phyloP scores from a whole-genome alignment of 1,140 invertebrate species.

The Mizuhopecten yessoensis region DNA sequence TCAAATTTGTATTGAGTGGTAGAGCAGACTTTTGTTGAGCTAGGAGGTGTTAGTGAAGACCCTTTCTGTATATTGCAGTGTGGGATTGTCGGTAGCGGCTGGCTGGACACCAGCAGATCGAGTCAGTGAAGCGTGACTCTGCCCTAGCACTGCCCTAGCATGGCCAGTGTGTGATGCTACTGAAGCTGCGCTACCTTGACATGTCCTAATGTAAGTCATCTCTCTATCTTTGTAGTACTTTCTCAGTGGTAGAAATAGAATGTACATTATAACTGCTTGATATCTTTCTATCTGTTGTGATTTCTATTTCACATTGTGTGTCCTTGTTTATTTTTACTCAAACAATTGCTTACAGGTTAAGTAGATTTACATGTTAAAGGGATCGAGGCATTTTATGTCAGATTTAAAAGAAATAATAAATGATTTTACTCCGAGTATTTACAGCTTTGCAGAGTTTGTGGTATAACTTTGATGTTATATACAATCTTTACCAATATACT shows the following conservation, averaged over 20 bases:
- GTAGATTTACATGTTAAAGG: too few species aligned
- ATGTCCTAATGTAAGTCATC: not conserved
- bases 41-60: conserved; percentile 3
- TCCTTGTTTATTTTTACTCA: too few species aligned
- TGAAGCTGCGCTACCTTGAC: not conserved
- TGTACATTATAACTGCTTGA: not conserved
- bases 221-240: not conserved
- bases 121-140: not conserved
- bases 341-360: too few species aligned
- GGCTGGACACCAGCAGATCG: not conserved
- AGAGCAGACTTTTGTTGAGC: not conserved
- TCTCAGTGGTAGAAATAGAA: not conserved
- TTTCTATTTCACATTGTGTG: not conserved
- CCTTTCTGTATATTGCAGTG: not conserved
- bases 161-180: not conserved
- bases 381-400: too few species aligned
- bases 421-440: too few species aligned
- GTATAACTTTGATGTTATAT: too few species aligned
- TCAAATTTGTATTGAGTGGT: conserved; percentile 17
- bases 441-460: too few species aligned
- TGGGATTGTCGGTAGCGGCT: not conserved
- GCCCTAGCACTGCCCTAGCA: too few species aligned
- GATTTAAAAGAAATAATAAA: too few species aligned
- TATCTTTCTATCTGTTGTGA: not conserved
- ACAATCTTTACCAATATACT: too few species aligned